Conservation (phyloP, 2,113 vertebrate genomes). For the Oophaga pumilio region DNA sequence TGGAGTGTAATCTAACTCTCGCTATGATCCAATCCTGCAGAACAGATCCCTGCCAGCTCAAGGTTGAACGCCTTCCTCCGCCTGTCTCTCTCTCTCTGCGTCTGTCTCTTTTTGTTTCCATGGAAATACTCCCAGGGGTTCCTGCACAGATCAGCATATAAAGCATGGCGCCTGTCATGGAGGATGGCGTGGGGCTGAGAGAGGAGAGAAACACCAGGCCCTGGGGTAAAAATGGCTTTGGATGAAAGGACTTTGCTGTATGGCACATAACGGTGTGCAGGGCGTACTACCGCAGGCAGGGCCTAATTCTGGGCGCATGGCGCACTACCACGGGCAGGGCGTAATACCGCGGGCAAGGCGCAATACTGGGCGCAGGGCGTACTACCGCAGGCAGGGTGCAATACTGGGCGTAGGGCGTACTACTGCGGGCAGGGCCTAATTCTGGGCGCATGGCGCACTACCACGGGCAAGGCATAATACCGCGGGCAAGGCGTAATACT, state of each 20-base stretch:
- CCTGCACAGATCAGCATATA: constrained; percentile 25
- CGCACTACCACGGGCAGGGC: neutral
- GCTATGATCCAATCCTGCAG: constrained; percentile 47
- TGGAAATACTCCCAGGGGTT: constrained; percentile 54
- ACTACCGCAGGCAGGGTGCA: too few relatives aligned
- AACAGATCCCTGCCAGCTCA: constrained; percentile 34
- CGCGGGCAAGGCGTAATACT: too few relatives aligned
- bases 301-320: neutral
- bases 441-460: too few relatives aligned
- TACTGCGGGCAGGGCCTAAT: too few relatives aligned
- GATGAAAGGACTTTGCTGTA: neutral
- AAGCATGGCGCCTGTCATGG: constrained; percentile 2
- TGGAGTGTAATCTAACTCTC: constrained; percentile 30
- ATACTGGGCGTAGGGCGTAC: too few relatives aligned
- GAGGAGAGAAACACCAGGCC: neutral
- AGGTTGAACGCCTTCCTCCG: constrained; percentile 37
- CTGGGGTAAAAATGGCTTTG: neutral
- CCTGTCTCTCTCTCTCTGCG: neutral
- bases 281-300: too few relatives aligned
- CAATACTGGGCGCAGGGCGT: too few relatives aligned
- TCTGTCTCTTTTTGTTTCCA: constrained; percentile 49
- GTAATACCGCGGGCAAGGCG: neutral
- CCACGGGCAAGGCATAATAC: too few relatives aligned
- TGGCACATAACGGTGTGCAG: neutral
- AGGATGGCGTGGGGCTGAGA: neutral